A percentile compares a stretch with the other conserved stretches of the same genome.
Conservation (phyloP, 35 echinoderm and acorn worm species). For the Patiria miniata region DNA sequence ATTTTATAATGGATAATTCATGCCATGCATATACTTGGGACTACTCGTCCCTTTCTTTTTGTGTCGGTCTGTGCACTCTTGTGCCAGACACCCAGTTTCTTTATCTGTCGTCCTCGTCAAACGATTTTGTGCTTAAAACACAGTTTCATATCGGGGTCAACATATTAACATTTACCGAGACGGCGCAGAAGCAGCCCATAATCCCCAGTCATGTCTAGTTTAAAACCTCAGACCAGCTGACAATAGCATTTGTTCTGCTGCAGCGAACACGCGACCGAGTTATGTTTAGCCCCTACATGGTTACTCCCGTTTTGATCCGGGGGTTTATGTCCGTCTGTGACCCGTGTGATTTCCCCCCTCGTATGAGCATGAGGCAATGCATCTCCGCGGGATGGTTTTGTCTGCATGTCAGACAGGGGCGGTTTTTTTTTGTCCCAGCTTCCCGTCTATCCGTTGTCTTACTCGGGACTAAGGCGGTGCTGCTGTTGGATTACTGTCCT, state of each 20-base stretch:
- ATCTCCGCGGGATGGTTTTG: neutral
- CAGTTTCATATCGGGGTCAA: too few species aligned
- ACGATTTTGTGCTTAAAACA: too few species aligned
- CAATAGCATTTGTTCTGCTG: conserved; percentile 12
- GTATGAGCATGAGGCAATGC: neutral
- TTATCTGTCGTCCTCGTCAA: too few species aligned
- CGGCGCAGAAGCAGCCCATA: too few species aligned
- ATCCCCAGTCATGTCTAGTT: too few species aligned
- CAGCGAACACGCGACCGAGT: conserved; percentile 10
- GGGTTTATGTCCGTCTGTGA: neutral
- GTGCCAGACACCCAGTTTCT: too few species aligned
- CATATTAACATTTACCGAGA: too few species aligned
- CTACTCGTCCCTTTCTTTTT: too few species aligned
- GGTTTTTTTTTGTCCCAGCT: neutral
- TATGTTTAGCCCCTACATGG: neutral
- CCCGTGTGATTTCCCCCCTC: neutral
- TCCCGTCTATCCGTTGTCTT: neutral
- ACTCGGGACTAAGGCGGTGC: neutral
- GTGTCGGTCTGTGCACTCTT: too few species aligned
- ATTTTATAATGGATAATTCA: too few species aligned
- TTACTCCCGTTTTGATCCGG: neutral
- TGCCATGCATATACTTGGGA: too few species aligned
- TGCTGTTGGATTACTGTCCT: neutral
- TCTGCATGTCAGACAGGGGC: neutral
- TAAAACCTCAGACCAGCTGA: neutral